A percentile compares a stretch with the other conserved stretches of the same genome.
These are phyloP conservation scores for Magallana nippona DNA, from an alignment of 2,888 invertebrate species.

Conservation along the genomic window DNA sequence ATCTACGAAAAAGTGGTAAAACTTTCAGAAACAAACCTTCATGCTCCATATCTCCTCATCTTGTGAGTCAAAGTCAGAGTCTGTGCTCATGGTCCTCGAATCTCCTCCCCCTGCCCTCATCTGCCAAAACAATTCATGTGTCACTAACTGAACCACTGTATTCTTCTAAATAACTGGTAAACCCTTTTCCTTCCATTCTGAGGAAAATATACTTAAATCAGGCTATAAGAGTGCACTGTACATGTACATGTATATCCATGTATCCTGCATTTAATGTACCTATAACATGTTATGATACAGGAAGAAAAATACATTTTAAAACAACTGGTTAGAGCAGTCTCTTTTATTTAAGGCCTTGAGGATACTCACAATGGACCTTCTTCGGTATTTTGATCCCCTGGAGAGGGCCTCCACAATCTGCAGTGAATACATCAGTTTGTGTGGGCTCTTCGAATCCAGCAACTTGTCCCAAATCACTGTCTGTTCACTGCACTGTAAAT, in stretches of 20 bases:
- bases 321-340: no score
- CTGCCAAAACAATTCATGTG: constrained; percentile 51
- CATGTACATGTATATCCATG: no score
- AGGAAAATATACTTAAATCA: no score
- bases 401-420: constrained; percentile 91
- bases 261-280: no score
- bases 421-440: constrained; percentile 96
- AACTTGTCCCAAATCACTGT: constrained; percentile 82
- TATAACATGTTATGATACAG: no score
- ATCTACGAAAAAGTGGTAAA: no score
- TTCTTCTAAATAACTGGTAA: no score
- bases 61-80: constrained; percentile 65
- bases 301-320: no score
- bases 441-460: constrained; percentile 92
- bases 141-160: background rate
- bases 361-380: constrained; percentile 67
- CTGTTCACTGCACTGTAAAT: constrained; percentile 50
- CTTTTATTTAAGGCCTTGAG: no score
- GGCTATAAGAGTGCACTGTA: no score
- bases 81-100: constrained; percentile 60
- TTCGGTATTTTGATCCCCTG: constrained; percentile 67
- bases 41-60: constrained; percentile 74
- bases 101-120: constrained; percentile 68
- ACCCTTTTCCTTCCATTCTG: no score
- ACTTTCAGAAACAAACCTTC: constrained; percentile 54